A percentile compares a stretch with the other conserved stretches of the same genome.
Conservation (phyloP, 2,888 invertebrate genomes). For the Melieria crassipennis region DNA sequence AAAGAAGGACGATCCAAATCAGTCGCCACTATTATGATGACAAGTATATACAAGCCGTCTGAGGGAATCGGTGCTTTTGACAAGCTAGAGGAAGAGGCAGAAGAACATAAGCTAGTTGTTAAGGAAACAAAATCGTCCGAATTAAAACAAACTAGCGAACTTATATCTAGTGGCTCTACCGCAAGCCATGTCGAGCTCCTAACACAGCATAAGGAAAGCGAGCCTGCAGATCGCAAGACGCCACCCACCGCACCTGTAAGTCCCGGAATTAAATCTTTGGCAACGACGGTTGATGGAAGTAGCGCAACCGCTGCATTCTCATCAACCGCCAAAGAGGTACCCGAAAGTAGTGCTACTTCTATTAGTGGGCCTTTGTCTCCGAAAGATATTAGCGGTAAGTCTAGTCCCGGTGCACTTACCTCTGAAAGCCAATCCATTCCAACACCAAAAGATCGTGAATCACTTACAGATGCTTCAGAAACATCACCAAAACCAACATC, state of each 20-base stretch:
- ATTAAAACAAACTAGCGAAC: constrained; percentile 29
- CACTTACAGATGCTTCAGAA: constrained; percentile 67
- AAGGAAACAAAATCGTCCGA: constrained; percentile 31
- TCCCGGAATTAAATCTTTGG: constrained; percentile 68
- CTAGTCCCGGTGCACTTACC: constrained; percentile 66
- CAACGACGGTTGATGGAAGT: constrained; percentile 48
- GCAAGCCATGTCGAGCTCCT: constrained; percentile 42
- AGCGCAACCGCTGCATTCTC: constrained; percentile 50
- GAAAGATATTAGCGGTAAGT: constrained; percentile 65
- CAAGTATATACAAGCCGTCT: constrained; percentile 64
- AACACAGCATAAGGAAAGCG: constrained; percentile 43
- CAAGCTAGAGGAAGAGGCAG: constrained; percentile 55
- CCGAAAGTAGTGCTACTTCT: constrained; percentile 48
- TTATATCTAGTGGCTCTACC: constrained; percentile 36
- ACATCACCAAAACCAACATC: constrained; percentile 66
- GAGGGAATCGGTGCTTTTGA: constrained; percentile 52
- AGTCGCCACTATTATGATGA: constrained; percentile 65
- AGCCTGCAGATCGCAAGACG: constrained; percentile 66
- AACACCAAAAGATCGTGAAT: constrained; percentile 71
- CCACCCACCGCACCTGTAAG: constrained; percentile 78
- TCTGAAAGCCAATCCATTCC: constrained; percentile 70
- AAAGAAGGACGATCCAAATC: constrained; percentile 66
- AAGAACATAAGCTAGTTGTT: constrained; percentile 40
- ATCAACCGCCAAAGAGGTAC: constrained; percentile 53
- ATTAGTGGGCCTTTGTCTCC: constrained; percentile 66